phyloP scores from a whole-genome alignment of 2,888 invertebrate genomes.

The Julus scanicus region DNA sequence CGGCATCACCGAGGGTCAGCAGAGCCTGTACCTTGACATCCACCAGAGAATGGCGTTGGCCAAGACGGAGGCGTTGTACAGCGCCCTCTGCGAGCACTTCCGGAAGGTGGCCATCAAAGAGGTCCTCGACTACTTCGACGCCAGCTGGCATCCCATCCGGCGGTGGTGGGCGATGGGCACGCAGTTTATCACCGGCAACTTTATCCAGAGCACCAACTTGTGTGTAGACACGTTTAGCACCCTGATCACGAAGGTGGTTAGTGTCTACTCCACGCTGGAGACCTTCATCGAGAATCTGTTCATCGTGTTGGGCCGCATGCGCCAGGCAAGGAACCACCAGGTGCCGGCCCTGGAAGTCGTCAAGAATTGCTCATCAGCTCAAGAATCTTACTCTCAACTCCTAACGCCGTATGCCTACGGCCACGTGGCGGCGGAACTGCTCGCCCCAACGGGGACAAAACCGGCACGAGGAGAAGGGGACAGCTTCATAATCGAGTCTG shows the following conservation, averaged over 20 bases:
- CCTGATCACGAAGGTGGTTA: background rate
- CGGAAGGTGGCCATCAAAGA: background rate
- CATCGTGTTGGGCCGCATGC: background rate
- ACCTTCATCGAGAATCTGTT: background rate
- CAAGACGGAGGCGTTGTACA: background rate
- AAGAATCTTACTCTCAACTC: background rate
- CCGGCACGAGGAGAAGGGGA: background rate
- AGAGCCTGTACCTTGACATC: background rate
- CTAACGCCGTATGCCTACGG: background rate
- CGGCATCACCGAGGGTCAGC: conserved; percentile 1
- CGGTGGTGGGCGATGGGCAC: background rate
- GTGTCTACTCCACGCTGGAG: background rate
- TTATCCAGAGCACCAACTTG: background rate
- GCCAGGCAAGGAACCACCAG: background rate
- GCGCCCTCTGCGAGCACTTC: background rate
- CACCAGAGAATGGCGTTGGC: background rate
- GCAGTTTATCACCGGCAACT: background rate
- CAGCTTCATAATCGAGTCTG: background rate
- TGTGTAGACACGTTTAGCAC: background rate
- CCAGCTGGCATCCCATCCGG: conserved; percentile 20
- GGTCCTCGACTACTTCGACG: background rate
- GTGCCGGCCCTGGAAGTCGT: background rate
- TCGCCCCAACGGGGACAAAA: background rate
- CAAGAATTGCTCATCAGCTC: background rate
- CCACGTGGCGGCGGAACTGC: background rate